Base-by-base conservation (phyloP, 2,888 invertebrate genomes). In the Folsomia manolachei region DNA sequence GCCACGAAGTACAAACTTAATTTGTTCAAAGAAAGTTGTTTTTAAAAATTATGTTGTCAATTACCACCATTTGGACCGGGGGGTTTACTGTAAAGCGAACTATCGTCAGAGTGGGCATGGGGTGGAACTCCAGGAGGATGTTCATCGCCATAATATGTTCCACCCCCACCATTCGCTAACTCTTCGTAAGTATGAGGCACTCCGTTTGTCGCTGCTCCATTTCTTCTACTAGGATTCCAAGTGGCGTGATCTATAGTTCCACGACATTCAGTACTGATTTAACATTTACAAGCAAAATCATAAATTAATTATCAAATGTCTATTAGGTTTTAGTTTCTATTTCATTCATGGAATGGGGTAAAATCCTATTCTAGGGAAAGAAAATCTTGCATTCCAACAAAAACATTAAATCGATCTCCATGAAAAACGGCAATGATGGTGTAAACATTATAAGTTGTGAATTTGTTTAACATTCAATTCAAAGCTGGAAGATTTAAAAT, bases 121-220 rank as follows among this genome's bases (percentile, higher is more conserved):
- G 78, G 80, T 63, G 79, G 79, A 27, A 77, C 70, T 70, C n/a
- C n/a, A n/a, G 75, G 71, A 23, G 78, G 78, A 62, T 73, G 77
- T 71, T 79, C 75, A 65, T 71, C 71, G 25, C 76, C 80, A 69
- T 79, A 79, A 74, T 77, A 79, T 68, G 71, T 75, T 53, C 79
- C 78, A 72, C 75, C 64, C 63, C 72, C 71, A 25, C 75, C 79
- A 53, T 76, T 77, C 9, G 77, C 78, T 69, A 80, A 74, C 71
- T 80, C 80, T 76, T 79, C 80, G 67, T 80, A 80, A 21, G 79
- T 78, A 71, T 79, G 79, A 23, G 79, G 78, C 51, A 72, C 77
- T 64, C 78, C 79, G 62, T 74, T 71, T 60, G 76, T 74, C 23
- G 79, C 75, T 67, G 78, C 78, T 70, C 74, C 73, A n/a, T n/a